Evolutionary conservation across 1,140 invertebrate species (phyloP).

Genomic region (Myzus persicae): DNA sequence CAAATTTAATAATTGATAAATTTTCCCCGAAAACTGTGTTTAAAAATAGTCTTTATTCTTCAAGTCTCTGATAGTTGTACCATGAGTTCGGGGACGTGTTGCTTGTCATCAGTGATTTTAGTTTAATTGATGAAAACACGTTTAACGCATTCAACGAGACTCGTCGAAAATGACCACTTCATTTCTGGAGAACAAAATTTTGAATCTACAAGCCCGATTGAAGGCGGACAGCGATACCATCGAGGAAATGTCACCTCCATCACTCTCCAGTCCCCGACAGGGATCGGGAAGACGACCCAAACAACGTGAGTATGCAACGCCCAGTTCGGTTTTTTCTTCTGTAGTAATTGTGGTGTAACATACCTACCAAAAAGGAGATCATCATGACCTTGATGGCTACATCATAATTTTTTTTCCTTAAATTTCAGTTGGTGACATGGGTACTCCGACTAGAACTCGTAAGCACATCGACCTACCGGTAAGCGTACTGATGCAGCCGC

Average conservation of each 20-base stretch:
- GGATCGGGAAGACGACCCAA: slow-evolving; percentile 62
- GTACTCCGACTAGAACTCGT: slow-evolving; percentile 66
- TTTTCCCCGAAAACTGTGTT: slow-evolving; percentile 31
- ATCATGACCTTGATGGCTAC: neutral
- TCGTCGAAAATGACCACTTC: slow-evolving; percentile 63
- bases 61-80: neutral
- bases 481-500: slow-evolving; percentile 60
- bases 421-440: slow-evolving; percentile 66
- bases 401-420: neutral
- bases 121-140: neutral
- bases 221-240: slow-evolving; percentile 73
- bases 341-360: neutral
- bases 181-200: slow-evolving; percentile 71
- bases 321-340: slow-evolving; percentile 39
- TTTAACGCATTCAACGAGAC: neutral
- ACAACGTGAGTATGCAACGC: slow-evolving; percentile 59
- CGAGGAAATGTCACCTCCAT: slow-evolving; percentile 64
- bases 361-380: neutral
- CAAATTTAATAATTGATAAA: slow-evolving; percentile 17
- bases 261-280: slow-evolving; percentile 60
- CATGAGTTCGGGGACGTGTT: slow-evolving; percentile 3
- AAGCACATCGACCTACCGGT: slow-evolving; percentile 67
- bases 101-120: neutral
- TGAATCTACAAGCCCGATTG: slow-evolving; percentile 72
- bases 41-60: slow-evolving; percentile 24